Evolutionary conservation across 37 sponge, comb jelly and placozoan genomes (phyloP), one percentile per base, ranked within the genome.

Genomic region (Petrosia ficiformis): DNA sequence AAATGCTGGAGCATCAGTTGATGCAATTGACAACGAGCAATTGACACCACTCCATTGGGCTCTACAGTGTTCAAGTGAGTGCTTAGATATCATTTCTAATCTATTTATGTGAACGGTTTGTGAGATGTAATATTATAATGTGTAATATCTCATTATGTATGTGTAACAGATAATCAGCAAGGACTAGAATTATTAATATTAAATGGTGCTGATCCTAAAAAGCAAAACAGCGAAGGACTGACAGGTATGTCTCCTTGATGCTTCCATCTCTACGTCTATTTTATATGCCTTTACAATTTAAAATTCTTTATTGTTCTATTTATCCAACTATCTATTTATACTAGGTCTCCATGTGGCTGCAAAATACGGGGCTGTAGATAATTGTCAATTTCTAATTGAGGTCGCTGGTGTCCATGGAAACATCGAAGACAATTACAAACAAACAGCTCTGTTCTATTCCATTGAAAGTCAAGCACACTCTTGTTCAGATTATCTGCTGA

Each of bases 401-500:
- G 82, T 82, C 2, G 73, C 66, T 24, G 82, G 89, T 32, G 39
- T 38, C 65, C 36, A 70, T 61, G 86, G 73, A 25, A 76, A 71
- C 36, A 66, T 52, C 28, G 68, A 71, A 39, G 94, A 93, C 70
- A 25, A 29, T 21, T 68, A 70, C 14, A 90, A 87, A 10, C 94
- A 83, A 77, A 89, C 86, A 4, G 80, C 94, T n/a, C 80, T 93
- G 34, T 84, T 83, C 76, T n/a, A 71, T 76, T 83, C 94, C 1
- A 61, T 89, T 48, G 84, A 79, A 36, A 65, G 78, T 59, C 78
- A 80, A 1, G 54, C 70, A 34, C 0, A 83, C 16, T 83, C 79
- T 43, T 85, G 90, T 65, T 70, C 78, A 67, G 76, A 65, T 5
- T 88, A 82, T 42, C 73, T 93, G 29, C 70, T 93, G 1, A 73